These are phyloP conservation scores for Yponomeuta evonymella DNA, from an alignment of 2,888 invertebrate genomes.

Conservation along the genomic window DNA sequence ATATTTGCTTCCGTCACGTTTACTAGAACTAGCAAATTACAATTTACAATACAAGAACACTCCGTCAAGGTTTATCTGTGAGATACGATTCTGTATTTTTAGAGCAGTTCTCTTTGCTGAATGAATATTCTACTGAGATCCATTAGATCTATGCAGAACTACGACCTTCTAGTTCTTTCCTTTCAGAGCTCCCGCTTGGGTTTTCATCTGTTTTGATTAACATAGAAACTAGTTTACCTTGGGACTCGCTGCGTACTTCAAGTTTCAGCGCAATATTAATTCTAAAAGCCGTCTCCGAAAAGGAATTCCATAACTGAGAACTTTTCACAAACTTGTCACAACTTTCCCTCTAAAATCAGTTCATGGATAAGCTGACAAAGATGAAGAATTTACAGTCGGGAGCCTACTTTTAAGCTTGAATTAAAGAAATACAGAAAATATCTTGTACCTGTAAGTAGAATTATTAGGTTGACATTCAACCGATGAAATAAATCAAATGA, in stretches of 20 bases:
- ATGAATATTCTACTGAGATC: too few relatives aligned
- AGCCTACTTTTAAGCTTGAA: not conserved
- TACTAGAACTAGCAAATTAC: too few relatives aligned
- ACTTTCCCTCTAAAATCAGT: not conserved
- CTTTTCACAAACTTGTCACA: constrained; percentile 1
- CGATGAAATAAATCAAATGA: too few relatives aligned
- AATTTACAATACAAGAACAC: too few relatives aligned
- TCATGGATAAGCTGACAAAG: not conserved
- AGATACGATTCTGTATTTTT: too few relatives aligned
- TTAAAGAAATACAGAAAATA: not conserved
- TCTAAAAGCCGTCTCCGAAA: not conserved
- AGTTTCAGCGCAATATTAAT: not conserved
- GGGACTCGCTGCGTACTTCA: not conserved
- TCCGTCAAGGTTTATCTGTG: too few relatives aligned
- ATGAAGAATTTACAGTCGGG: not conserved
- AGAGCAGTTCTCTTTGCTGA: too few relatives aligned
- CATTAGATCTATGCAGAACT: too few relatives aligned
- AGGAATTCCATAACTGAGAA: not conserved
- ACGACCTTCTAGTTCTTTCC: not conserved
- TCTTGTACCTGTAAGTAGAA: too few relatives aligned
- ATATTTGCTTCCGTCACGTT: too few relatives aligned
- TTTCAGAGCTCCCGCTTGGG: not conserved
- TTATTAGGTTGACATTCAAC: too few relatives aligned
- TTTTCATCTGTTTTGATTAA: constrained; percentile 3
- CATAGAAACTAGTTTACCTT: constrained; percentile 1